A percentile compares a stretch with the other conserved stretches of the same genome.
phyloP scores from a whole-genome alignment of 2,797 vertebrate genomes.

The Lutjanus campechanus region DNA sequence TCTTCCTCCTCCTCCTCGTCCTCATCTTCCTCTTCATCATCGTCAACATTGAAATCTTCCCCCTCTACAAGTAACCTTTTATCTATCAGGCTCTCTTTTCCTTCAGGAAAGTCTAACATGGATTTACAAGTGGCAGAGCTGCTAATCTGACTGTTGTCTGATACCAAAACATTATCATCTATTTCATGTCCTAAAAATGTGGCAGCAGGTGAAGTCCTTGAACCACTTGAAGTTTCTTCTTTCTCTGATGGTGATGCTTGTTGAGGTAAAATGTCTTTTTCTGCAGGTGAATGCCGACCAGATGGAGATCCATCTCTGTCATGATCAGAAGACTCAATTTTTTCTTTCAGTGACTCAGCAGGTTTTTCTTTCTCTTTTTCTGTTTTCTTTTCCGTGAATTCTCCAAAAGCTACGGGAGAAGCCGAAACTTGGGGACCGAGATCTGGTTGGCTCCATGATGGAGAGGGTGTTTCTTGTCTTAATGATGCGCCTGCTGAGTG shows the following conservation, averaged over 20 bases:
- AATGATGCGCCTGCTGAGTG: conserved; percentile 77
- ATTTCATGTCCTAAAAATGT: conserved; percentile 61
- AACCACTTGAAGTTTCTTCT: conserved; percentile 57
- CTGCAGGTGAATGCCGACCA: conserved; percentile 78
- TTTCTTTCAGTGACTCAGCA: conserved; percentile 70
- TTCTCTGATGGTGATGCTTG: conserved; percentile 32
- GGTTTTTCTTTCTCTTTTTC: conserved; percentile 78
- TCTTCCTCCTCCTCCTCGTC: conserved; percentile 80
- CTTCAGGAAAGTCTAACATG: conserved; percentile 74
- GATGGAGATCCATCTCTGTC: conserved; percentile 71
- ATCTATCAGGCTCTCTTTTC: conserved; percentile 77
- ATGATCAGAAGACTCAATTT: conserved; percentile 62
- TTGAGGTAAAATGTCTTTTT: conserved; percentile 77
- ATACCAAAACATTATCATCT: conserved; percentile 85
- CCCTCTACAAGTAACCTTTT: conserved; percentile 84
- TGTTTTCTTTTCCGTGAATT: conserved; percentile 60
- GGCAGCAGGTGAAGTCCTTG: conserved; percentile 47
- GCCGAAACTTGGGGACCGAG: conserved; percentile 35
- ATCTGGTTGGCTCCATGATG: conserved; percentile 71
- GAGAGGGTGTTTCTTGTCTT: conserved; percentile 87
- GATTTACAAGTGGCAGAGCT: conserved; percentile 70
- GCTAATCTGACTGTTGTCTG: conserved; percentile 78
- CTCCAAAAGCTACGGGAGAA: conserved; percentile 37
- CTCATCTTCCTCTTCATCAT: conserved; percentile 79
- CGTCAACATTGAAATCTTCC: conserved; percentile 82